Evolutionary conservation across 2,888 invertebrate genomes (phyloP).

Genomic region (Acanthosepion pharaonis): DNA sequence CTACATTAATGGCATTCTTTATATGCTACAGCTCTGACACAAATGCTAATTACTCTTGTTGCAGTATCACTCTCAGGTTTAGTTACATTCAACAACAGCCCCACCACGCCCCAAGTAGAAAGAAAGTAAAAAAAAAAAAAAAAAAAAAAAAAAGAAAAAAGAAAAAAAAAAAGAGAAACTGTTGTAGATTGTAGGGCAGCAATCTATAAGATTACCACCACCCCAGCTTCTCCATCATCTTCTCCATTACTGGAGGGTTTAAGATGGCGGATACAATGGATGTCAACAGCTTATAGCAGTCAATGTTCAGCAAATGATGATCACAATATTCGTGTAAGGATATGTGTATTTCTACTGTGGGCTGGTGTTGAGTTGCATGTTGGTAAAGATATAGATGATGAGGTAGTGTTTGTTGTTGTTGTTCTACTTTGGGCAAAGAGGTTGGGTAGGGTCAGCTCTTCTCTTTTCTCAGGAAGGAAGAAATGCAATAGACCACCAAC

Average conservation of each 20-base stretch:
- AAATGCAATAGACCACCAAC: constrained; percentile 33
- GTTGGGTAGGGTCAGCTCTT: neutral
- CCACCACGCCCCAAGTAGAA: neutral
- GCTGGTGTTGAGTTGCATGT: neutral
- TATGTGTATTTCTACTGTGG: neutral
- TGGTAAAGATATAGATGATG: neutral
- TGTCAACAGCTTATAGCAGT: constrained; percentile 33
- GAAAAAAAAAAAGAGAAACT: neutral
- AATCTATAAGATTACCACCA: neutral
- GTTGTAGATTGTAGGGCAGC: constrained; percentile 33
- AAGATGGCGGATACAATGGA: constrained; percentile 33
- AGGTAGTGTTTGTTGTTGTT: neutral
- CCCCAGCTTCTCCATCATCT: neutral
- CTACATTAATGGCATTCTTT: neutral
- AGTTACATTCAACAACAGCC: neutral
- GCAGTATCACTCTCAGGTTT: constrained; percentile 4
- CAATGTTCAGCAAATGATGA: constrained; percentile 21
- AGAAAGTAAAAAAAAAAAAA: neutral
- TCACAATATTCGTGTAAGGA: neutral
- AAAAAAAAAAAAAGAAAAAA: neutral
- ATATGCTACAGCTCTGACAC: neutral
- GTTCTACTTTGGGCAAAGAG: constrained; percentile 6
- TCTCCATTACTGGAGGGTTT: constrained; percentile 10
- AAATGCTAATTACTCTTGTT: constrained; percentile 22
- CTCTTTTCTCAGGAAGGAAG: neutral